Evolutionary conservation across 2,113 vertebrate genomes (phyloP).

Genomic region (Eretmochelys imbricata): DNA sequence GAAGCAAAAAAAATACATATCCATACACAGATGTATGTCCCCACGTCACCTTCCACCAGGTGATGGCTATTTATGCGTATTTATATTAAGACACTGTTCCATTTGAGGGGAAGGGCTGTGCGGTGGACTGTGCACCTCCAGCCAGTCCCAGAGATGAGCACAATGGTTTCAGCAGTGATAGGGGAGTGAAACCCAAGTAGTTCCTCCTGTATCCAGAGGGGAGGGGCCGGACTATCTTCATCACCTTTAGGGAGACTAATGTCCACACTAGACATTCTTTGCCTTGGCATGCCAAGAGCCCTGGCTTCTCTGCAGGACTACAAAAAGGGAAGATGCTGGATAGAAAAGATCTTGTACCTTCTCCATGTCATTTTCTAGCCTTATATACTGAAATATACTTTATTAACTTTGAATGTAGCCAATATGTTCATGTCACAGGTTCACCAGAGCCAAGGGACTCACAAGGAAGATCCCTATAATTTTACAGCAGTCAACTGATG

Average conservation of each 20-base stretch:
- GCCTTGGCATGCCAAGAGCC: background rate
- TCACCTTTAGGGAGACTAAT: background rate
- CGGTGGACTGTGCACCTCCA: background rate
- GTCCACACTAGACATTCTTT: background rate
- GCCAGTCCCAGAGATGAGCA: background rate
- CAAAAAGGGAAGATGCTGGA: background rate
- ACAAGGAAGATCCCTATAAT: background rate
- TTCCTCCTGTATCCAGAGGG: slow-evolving; percentile 17
- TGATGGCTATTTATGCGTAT: background rate
- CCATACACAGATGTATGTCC: background rate
- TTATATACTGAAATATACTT: background rate
- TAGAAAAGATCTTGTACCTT: background rate
- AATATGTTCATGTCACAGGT: background rate
- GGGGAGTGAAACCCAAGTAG: background rate
- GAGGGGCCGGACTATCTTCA: slow-evolving; percentile 31
- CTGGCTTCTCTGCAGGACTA: background rate
- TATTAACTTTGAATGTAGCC: background rate
- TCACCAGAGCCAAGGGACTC: background rate
- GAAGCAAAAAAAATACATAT: background rate
- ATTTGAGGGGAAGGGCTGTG: background rate
- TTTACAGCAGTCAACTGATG: background rate
- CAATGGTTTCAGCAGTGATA: background rate
- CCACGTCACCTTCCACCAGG: background rate
- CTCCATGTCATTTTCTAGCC: slow-evolving; percentile 3
- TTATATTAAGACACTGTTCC: background rate